phyloP scores from a whole-genome alignment of 1,140 invertebrate species.

The Ostrea denselamellosa region DNA sequence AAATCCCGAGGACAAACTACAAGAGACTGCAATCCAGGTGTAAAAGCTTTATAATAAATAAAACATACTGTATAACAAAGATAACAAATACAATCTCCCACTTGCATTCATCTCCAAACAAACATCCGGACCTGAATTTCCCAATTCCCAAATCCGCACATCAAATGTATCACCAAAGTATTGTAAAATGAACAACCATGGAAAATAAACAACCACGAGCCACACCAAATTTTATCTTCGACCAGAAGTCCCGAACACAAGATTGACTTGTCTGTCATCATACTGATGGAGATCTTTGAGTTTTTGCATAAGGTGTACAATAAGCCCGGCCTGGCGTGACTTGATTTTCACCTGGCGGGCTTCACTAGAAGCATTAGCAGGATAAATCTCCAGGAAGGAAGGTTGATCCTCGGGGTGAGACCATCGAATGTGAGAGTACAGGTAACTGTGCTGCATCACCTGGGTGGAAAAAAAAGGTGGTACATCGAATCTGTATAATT shows the following conservation, averaged over 20 bases:
- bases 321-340: constrained; percentile 75
- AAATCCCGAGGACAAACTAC: not conserved
- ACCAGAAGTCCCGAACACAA: constrained; percentile 30
- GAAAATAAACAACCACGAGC: not conserved
- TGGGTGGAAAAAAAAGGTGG: constrained; percentile 52
- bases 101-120: not conserved
- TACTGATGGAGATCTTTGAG: constrained; percentile 66
- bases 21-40: not conserved
- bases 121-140: not conserved
- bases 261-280: constrained; percentile 50
- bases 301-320: constrained; percentile 74
- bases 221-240: not conserved
- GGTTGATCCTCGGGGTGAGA: constrained; percentile 60
- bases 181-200: constrained; percentile 19
- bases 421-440: constrained; percentile 75
- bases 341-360: constrained; percentile 62
- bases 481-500: not conserved
- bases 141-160: not conserved
- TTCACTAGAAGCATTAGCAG: constrained; percentile 49
- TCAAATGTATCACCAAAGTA: not conserved
- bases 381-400: constrained; percentile 67
- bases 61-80: constrained; percentile 30
- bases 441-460: constrained; percentile 76
- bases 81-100: constrained; percentile 5
- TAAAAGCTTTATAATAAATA: constrained; percentile 27